Base-by-base conservation (phyloP, 2,113 vertebrate genomes). In the Picathartes gymnocephalus region DNA sequence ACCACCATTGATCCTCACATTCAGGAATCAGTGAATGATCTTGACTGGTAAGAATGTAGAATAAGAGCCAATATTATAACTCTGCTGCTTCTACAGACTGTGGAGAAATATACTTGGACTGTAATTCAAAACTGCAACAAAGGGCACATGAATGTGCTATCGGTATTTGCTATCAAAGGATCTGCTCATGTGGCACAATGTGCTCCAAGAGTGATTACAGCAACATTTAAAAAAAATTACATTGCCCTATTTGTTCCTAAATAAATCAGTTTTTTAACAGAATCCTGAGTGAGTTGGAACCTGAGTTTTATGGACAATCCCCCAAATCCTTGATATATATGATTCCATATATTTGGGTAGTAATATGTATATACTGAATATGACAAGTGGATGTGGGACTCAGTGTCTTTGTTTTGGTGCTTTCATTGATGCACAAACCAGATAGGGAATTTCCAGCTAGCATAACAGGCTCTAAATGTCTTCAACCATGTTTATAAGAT, bases 41-140 rank as follows among this genome's bases (percentile, higher is more conserved):
- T 95, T 95, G 95, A 95, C 94, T 87, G 50, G 82, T 91, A 95
- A 92, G 92, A 97, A 97, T 96, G 95, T 19, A 79, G 95, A 94
- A 76, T 0, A 71, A 93, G 73, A 96, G 92, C 94, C 94, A 96
- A 86, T 92, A 48, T 85, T 92, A 70, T 81, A 95, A 90, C 71
- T 95, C 44, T 4, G 3, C 80, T 92, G 82, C 64, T 90, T 71
- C 93, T 51, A 60, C 90, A 90, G 69, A 53, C 64, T 48, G 72
- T 50, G 80, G 61, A 77, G 88, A 95, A 96, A 97, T 88, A 62
- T 1, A 12, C 42, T 94, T 47, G 31, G 72, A 81, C 65, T 53
- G 57, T 92, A 97, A 96, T 65, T 82, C 65, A 90, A 94, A 96
- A 62, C 94, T 94, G 85, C 86, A 96, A 94, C 88, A 95, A 94